Conservation (phyloP, 2,888 invertebrate species). For the Chymomyza amoena region DNA sequence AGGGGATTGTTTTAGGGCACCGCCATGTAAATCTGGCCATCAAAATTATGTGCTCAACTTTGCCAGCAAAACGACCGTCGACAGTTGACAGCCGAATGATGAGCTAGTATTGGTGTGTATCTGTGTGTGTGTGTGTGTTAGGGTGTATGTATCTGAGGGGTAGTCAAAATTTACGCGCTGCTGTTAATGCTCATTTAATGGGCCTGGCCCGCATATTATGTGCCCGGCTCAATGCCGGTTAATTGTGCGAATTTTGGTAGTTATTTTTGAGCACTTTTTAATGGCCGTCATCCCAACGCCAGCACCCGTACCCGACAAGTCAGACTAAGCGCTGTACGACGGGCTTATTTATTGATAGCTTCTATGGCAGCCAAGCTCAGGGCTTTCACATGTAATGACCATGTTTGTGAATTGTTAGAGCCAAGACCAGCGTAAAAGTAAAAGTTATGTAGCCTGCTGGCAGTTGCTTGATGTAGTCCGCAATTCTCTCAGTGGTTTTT, state of each 20-base stretch:
- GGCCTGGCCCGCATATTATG: constrained; percentile 38
- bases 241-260: constrained; percentile 65
- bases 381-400: constrained; percentile 66
- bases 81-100: background rate
- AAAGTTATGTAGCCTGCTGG: constrained; percentile 46
- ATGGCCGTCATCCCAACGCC: constrained; percentile 28
- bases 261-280: constrained; percentile 59
- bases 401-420: constrained; percentile 51
- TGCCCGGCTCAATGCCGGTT: constrained; percentile 33
- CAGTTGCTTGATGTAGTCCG: background rate
- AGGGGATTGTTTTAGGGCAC: background rate
- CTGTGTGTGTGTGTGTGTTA: background rate
- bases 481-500: no score
- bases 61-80: background rate
- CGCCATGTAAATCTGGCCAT: constrained; percentile 5
- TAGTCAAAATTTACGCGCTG: constrained; percentile 7
- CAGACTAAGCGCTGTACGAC: background rate
- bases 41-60: constrained; percentile 9
- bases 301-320: background rate
- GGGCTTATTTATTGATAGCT: constrained; percentile 63
- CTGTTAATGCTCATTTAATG: constrained; percentile 59
- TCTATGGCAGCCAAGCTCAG: constrained; percentile 39
- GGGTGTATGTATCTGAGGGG: background rate
- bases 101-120: background rate
- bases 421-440: constrained; percentile 30